Evolutionary conservation across 2,888 invertebrate species (phyloP).

Genomic region (Didymodactylos carnosus): DNA sequence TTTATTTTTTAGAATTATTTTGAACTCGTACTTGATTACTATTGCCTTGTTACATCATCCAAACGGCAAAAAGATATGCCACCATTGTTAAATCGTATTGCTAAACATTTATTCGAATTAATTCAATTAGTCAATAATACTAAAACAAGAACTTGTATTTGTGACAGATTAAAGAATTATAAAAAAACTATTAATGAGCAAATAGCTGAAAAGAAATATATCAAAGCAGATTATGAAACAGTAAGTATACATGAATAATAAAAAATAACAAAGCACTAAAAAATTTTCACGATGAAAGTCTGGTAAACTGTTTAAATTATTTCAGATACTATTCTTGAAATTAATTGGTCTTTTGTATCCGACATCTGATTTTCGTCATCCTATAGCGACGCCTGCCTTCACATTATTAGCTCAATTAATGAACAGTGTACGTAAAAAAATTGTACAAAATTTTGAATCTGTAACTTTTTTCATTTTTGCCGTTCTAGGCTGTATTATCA

Average conservation of each 20-base stretch:
- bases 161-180: not conserved
- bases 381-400: conserved; percentile 60
- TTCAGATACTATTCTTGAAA: conserved; percentile 55
- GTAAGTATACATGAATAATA: too few species aligned
- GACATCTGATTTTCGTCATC: conserved; percentile 70
- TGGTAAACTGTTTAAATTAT: conserved; percentile 12
- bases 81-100: not conserved
- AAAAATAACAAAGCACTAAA: too few species aligned
- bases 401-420: conserved; percentile 63
- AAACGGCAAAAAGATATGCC: too few species aligned
- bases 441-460: not conserved
- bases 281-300: not conserved
- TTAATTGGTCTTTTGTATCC: conserved; percentile 59
- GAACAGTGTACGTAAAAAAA: conserved; percentile 23
- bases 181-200: not conserved
- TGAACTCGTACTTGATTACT: not conserved
- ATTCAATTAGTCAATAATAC: not conserved
- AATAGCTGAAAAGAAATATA: not conserved
- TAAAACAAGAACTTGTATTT: conserved; percentile 1
- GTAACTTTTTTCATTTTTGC: too few species aligned
- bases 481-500: too few species aligned
- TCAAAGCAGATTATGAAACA: not conserved
- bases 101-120: not conserved
- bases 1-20: not conserved
- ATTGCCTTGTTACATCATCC: not conserved